Evolutionary conservation across 2,888 invertebrate species (phyloP), one percentile per base, ranked within the genome.

Genomic region (Apotomis betuletana): DNA sequence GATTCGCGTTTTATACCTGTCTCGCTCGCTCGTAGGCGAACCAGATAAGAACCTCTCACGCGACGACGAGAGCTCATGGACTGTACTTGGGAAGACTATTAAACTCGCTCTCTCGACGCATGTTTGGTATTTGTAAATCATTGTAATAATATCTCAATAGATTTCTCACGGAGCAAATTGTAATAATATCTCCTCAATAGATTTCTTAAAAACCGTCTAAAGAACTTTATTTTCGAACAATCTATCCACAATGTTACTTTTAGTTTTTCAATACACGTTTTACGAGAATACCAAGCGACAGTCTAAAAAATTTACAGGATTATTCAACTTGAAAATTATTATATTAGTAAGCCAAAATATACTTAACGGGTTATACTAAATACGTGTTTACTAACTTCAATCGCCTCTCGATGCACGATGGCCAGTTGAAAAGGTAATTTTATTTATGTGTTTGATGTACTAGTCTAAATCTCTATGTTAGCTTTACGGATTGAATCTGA

Each of bases 391-490:
- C 55, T 46, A 55, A 64, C 55, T 64, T 55, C 1, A 27, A 55
- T 46, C 46, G 5, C 46, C 8, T 59, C 13, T 49, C 51, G 38
- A 59, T 59, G 12, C 59, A 67, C 49, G 57, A 67, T 67, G 59
- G 51, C 12, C 13, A 41, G 15, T 57, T 52, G 41, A 51, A 57
- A 41, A 15, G 49, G 38, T 59, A 59, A 46, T 57, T 55, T 72
- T 58, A 57, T 52, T 13, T 59, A 64, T 15, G 49, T 67, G 67
- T 67, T 62, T 62, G 38, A 55, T 41, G 67, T 58, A 71, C 67
- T 67, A 67, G 51, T 58, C 51, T 65, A 57, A 65, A 65, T 65
- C 27, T 65, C 57, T 57, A 46, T 65, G 38, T 36, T 58, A 55
- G 55, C 5, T 65, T 44, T 55, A 65, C 9, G 46, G 65, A 27